These are phyloP conservation scores for Catharus ustulatus DNA, from an alignment of 2,797 vertebrate species.

Conservation along the genomic window DNA sequence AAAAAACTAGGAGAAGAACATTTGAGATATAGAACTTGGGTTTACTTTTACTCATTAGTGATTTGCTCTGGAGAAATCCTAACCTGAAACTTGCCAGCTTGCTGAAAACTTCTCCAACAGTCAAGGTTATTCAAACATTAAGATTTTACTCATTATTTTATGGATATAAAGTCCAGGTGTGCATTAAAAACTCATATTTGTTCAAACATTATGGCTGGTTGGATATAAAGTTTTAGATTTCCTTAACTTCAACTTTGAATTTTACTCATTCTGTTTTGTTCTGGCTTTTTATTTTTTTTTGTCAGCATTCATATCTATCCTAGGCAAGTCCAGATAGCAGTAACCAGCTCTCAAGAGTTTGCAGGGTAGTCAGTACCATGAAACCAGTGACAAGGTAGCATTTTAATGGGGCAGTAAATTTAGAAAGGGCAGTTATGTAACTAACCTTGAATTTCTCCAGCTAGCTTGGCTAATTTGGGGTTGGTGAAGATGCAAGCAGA, in stretches of 20 bases:
- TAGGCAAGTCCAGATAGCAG: neutral
- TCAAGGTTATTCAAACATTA: neutral
- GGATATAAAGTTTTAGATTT: neutral
- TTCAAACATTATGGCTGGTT: neutral
- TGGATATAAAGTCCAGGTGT: neutral
- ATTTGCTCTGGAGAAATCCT: neutral
- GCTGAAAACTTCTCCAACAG: neutral
- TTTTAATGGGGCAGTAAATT: neutral
- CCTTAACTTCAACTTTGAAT: neutral
- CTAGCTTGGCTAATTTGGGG: neutral
- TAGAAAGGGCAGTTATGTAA: neutral
- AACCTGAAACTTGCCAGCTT: neutral
- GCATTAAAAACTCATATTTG: neutral
- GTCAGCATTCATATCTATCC: neutral
- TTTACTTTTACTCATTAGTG: neutral
- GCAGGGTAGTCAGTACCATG: neutral
- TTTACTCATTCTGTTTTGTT: neutral
- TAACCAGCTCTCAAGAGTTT: neutral
- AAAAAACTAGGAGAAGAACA: neutral
- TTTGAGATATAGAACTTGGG: neutral
- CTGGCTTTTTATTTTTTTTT: neutral
- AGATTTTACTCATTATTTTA: neutral
- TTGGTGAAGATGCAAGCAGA: neutral
- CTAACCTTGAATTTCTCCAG: neutral
- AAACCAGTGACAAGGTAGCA: neutral